Evolutionary conservation across 1,140 invertebrate genomes (phyloP), one percentile per base, ranked within the genome.

Genomic region (Planococcus citri): DNA sequence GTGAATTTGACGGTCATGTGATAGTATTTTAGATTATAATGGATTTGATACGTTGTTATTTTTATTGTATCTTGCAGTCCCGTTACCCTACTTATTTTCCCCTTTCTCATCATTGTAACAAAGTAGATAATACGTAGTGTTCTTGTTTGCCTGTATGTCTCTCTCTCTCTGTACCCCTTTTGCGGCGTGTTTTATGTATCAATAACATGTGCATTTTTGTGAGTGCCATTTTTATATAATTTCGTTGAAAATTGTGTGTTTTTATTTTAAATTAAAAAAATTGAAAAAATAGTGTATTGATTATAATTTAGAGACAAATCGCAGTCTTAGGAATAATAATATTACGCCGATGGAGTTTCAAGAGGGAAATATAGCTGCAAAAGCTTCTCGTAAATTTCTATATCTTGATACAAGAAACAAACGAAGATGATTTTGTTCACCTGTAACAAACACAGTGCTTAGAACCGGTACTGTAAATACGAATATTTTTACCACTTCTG

Each of bases 341-440:
- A 33, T 10, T 69, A 27, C 20, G 22, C 9, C 27, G 60, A 20
- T 0, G 71, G 75, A 73, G 57, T 75, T n/a, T n/a, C 74, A 2
- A 80, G 17, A 22, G 87, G 85, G 78, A 92, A 93, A 78, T 87
- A 91, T 71, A 85, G 79, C 74, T 87, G 86, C 76, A 92, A 76
- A 12, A 88, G 76, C 14, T 84, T 84, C 75, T 89, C 82, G 77
- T 94, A 94, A 38, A 90, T 84, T 27, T 84, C 79, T 29, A 86
- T 82, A 80, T 94, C 91, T 22, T 82, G 77, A 33, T 84, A 79
- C 70, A 90, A 77, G 74, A 92, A 94, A 8, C 90, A 76, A 75
- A 90, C 92, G 76, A 95, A 94, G 27, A 95, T 88, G 0, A 94
- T 80, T 75, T 87, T 80, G 38, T 91, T 86, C 73, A 93, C 75